phyloP scores from a whole-genome alignment of 2,888 invertebrate species.

The Lycia hirtaria region DNA sequence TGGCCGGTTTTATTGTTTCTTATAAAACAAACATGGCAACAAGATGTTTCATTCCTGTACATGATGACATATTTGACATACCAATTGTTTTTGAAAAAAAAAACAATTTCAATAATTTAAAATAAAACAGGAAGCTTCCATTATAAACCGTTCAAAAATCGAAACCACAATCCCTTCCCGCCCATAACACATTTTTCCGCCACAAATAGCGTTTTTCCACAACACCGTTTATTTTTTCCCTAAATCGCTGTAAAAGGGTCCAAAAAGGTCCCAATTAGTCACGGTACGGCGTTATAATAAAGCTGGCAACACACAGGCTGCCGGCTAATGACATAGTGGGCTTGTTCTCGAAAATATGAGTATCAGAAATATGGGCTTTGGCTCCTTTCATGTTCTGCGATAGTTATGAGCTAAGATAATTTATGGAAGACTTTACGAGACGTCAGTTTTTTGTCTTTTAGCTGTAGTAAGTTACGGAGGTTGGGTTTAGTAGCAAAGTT shows the following conservation, averaged over 20 bases:
- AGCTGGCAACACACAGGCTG: slow-evolving; percentile 36
- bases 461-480: slow-evolving; percentile 7
- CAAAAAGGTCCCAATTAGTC: slow-evolving; percentile 77
- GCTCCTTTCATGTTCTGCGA: slow-evolving; percentile 34
- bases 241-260: slow-evolving; percentile 51
- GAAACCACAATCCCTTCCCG: slow-evolving; percentile 20
- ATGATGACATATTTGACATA: too few species aligned
- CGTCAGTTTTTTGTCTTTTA: slow-evolving; percentile 14
- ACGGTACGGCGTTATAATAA: slow-evolving; percentile 62
- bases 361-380: slow-evolving; percentile 35
- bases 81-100: too few species aligned
- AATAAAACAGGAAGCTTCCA: too few species aligned
- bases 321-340: slow-evolving; percentile 48
- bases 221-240: slow-evolving; percentile 67
- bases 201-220: slow-evolving; percentile 32
- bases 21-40: too few species aligned
- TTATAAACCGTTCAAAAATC: slow-evolving; percentile 1
- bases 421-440: slow-evolving; percentile 25
- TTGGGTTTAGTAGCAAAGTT: slow-evolving; percentile 13
- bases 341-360: slow-evolving; percentile 44
- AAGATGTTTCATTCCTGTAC: too few species aligned
- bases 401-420: slow-evolving; percentile 29
- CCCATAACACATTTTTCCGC: slow-evolving; percentile 17
- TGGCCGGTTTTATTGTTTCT: too few species aligned
- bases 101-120: too few species aligned